Evolutionary conservation across 2,888 invertebrate genomes (phyloP).

Genomic region (Polietes domitor): DNA sequence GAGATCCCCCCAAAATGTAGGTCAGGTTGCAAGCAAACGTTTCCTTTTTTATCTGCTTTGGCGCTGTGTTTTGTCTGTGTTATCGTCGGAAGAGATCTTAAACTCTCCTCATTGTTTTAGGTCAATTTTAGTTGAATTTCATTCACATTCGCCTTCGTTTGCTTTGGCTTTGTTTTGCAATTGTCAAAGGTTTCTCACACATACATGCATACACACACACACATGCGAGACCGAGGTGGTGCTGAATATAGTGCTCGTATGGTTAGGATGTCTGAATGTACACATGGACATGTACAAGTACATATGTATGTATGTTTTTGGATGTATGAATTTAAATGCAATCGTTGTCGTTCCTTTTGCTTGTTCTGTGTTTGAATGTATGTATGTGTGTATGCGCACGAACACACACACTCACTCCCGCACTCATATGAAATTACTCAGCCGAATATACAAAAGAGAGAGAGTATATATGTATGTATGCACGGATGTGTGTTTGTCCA

Average conservation of each 20-base stretch:
- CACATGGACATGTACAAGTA: no score
- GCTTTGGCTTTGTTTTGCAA: slow-evolving; percentile 25
- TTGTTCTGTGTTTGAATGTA: no score
- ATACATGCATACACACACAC: slow-evolving; percentile 29
- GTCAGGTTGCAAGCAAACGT: slow-evolving; percentile 27
- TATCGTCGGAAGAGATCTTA: slow-evolving; percentile 40
- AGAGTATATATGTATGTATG: neutral
- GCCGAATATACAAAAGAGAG: neutral
- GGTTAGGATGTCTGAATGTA: neutral
- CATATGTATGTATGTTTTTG: neutral
- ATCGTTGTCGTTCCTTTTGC: slow-evolving; percentile 10
- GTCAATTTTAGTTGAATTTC: slow-evolving; percentile 28
- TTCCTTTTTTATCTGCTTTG: slow-evolving; percentile 25
- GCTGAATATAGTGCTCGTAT: neutral
- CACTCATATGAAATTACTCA: neutral
- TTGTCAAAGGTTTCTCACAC: slow-evolving; percentile 35
- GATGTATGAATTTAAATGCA: neutral
- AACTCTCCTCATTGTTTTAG: slow-evolving; percentile 30
- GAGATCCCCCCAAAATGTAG: slow-evolving; percentile 31
- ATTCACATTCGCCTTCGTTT: neutral
- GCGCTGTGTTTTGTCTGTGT: slow-evolving; percentile 9
- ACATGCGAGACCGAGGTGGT: neutral
- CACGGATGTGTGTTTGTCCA: neutral
- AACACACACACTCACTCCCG: neutral
- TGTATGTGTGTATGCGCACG: slow-evolving; percentile 19